phyloP scores from a whole-genome alignment of 2,888 invertebrate species.

The Melikaiella ostensackeni region DNA sequence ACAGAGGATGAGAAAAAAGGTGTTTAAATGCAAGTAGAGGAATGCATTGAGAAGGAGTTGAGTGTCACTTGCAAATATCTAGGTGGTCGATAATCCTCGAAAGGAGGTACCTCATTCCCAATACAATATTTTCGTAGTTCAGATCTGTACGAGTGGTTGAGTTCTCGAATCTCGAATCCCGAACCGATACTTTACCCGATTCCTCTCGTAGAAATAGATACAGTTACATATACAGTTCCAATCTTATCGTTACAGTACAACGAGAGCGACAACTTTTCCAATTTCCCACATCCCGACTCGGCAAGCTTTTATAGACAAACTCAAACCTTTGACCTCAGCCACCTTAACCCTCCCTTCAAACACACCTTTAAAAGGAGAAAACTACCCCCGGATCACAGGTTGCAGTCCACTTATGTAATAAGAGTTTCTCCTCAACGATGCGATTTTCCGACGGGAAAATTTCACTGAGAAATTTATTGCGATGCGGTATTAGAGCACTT shows the following conservation, averaged over 20 bases:
- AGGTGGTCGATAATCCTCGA: background rate
- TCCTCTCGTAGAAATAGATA: background rate
- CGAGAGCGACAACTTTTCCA: constrained; percentile 59
- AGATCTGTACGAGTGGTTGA: constrained; percentile 11
- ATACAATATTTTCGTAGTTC: constrained; percentile 54
- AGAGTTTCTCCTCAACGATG: constrained; percentile 4
- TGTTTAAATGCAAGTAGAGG: no score
- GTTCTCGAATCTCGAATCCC: constrained; percentile 12
- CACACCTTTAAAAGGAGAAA: constrained; percentile 12
- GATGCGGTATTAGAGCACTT: background rate
- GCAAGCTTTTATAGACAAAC: constrained; percentile 51
- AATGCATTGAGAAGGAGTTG: no score
- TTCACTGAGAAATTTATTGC: constrained; percentile 30
- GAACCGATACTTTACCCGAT: background rate
- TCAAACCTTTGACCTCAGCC: constrained; percentile 42
- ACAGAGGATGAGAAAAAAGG: no score
- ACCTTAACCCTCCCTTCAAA: constrained; percentile 12
- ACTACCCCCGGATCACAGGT: background rate
- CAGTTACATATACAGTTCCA: background rate
- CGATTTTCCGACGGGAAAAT: constrained; percentile 18
- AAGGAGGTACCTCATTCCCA: constrained; percentile 47
- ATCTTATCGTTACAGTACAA: constrained; percentile 3
- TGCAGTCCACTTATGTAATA: constrained; percentile 19
- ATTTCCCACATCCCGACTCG: constrained; percentile 52
- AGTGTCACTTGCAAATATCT: background rate